phyloP scores from a whole-genome alignment of 1,140 invertebrate genomes.

The Drosophila orosa region DNA sequence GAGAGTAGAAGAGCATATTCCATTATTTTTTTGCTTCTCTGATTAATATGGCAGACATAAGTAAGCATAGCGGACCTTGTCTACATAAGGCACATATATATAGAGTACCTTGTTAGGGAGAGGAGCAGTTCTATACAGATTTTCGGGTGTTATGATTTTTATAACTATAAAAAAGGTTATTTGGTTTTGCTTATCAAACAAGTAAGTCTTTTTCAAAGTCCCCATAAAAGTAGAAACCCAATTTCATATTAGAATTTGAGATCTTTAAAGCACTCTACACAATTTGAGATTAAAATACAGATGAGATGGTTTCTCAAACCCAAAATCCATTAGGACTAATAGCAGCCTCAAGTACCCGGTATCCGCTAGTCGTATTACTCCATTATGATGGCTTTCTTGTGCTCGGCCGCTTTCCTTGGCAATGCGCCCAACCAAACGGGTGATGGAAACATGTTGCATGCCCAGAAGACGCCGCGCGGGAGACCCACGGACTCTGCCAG shows the following conservation, averaged over 20 bases:
- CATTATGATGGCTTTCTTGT: constrained; percentile 25
- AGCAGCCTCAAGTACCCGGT: constrained; percentile 35
- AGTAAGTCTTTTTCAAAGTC: not conserved
- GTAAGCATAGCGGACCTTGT: constrained; percentile 12
- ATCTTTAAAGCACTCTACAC: not conserved
- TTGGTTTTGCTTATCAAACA: not conserved
- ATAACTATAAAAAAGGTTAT: not conserved
- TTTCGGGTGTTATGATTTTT: not conserved
- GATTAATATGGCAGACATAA: constrained; percentile 1
- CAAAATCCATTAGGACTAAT: constrained; percentile 11
- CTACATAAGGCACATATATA: constrained; percentile 6
- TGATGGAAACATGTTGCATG: constrained; percentile 75
- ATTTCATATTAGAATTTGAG: not conserved
- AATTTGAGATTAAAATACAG: not conserved
- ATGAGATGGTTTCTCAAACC: not conserved
- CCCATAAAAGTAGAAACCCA: not conserved
- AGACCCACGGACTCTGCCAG: constrained; percentile 36
- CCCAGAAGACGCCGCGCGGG: constrained; percentile 55
- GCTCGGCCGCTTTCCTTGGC: constrained; percentile 65
- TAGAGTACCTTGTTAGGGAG: constrained; percentile 13
- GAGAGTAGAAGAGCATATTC: constrained; percentile 25
- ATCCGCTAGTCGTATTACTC: constrained; percentile 36
- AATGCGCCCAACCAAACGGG: constrained; percentile 76
- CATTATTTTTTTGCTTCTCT: not conserved
- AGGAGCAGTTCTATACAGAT: not conserved